Conservation (phyloP, 2,797 vertebrate genomes). For the Lateolabrax maculatus region DNA sequence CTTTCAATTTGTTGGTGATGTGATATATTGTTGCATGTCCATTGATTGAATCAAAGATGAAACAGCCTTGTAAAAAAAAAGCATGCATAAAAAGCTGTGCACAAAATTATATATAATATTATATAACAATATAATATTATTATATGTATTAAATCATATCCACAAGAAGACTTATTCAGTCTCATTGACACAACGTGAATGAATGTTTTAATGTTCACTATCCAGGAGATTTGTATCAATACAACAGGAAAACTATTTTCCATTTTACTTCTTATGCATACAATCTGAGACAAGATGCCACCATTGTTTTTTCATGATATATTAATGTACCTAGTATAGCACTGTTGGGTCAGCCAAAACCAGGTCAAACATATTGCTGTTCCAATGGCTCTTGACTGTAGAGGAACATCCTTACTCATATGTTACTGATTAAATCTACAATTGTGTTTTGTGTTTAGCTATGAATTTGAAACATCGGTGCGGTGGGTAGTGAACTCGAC, state of each 20-base stretch:
- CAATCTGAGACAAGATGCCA: not conserved
- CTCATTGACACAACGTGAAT: not conserved
- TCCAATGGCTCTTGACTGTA: not conserved
- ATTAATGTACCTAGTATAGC: not conserved
- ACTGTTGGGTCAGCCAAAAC: not conserved
- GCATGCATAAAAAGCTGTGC: no score
- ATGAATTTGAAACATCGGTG: constrained; percentile 89
- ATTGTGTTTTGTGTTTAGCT: constrained; percentile 84
- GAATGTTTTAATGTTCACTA: not conserved
- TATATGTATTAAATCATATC: constrained; percentile 6
- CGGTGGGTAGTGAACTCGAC: constrained; percentile 87
- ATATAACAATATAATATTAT: no score
- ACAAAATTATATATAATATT: no score
- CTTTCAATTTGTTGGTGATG: not conserved
- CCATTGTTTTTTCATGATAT: not conserved
- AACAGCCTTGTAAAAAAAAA: not conserved
- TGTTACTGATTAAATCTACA: not conserved
- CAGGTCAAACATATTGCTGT: constrained; percentile 2
- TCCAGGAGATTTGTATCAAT: not conserved
- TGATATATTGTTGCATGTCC: not conserved
- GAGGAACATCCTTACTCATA: not conserved
- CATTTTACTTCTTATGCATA: not conserved
- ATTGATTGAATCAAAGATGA: not conserved
- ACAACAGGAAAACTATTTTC: not conserved
- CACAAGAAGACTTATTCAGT: not conserved